Evolutionary conservation across 2,888 invertebrate species (phyloP), one percentile per base, ranked within the genome.

Genomic region (Hydroisotoma schaefferi): DNA sequence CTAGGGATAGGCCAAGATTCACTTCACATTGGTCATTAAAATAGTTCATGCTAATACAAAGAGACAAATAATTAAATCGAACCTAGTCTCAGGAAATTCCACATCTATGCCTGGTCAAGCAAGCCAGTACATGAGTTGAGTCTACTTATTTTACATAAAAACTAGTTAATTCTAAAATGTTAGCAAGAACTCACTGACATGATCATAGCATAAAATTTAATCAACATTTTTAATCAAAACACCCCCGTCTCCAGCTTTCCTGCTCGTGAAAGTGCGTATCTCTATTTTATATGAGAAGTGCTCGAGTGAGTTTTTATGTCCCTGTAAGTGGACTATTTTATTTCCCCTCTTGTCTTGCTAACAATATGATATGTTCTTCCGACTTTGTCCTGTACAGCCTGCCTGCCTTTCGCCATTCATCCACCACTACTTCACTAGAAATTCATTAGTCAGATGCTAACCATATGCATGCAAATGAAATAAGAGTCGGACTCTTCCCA

Each of bases 141-240:
- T 15, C 33, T 15, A 33, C 15, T 6, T 33, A 15, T 33, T 15
- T 10, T 33, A 33, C 33, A 33, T 33, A 33, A 33, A 33, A 33
- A 33, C 33, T n/a, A n/a, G n/a, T n/a, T n/a, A n/a, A n/a, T n/a
- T n/a, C n/a, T n/a, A n/a, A n/a, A n/a, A n/a, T n/a, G n/a, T n/a
- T n/a, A n/a, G n/a, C n/a, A n/a, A n/a, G n/a, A n/a, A n/a, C n/a
- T n/a, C n/a, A n/a, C n/a, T n/a, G n/a, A n/a, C n/a, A n/a, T n/a
- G n/a, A n/a, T n/a, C n/a, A n/a, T n/a, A n/a, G n/a, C n/a, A n/a
- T 10, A 46, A 46, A 25, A 23, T 52, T 52, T 52, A 52, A 52
- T 52, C 52, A 52, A 52, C 26, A 52, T 22, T 52, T 52, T 52
- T 52, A 52, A 52, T 52, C 52, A 52, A 52, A 52, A 18, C 52